Evolutionary conservation across 1,140 invertebrate genomes (phyloP).

Genomic region (Heliconius hewitsoni): DNA sequence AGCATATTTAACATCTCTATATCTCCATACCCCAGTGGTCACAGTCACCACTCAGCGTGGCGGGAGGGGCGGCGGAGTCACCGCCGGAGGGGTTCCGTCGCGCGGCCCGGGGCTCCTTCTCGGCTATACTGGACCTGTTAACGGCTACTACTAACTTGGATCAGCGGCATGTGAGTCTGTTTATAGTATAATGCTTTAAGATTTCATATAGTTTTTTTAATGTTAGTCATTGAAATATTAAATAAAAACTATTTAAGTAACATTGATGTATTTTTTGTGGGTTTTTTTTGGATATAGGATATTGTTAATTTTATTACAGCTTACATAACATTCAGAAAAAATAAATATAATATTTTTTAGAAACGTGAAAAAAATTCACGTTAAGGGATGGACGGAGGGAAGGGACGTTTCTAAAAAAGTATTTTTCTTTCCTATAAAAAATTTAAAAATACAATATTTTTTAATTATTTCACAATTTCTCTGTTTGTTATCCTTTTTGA

Average conservation of each 20-base stretch:
- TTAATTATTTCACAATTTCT: neutral
- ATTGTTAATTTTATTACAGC: no score
- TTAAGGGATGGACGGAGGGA: no score
- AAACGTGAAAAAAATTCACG: no score
- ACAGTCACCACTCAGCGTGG: constrained; percentile 66
- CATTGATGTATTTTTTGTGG: no score
- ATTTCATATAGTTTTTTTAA: no score
- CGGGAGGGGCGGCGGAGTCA: constrained; percentile 64
- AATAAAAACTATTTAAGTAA: neutral
- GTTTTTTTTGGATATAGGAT: no score
- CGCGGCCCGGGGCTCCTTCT: constrained; percentile 91
- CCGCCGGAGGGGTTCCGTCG: constrained; percentile 87
- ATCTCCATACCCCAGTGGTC: constrained; percentile 54
- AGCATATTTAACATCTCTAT: neutral
- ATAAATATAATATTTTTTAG: neutral
- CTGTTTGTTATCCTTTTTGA: no score
- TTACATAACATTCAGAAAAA: neutral
- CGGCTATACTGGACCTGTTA: constrained; percentile 91
- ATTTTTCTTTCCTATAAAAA: no score
- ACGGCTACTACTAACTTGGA: constrained; percentile 87
- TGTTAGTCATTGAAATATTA: no score
- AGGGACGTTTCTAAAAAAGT: no score
- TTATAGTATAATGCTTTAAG: neutral
- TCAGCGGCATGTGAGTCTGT: constrained; percentile 29
- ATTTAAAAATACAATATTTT: no score